Conservation (phyloP, 92 coral and sea anemone genomes). For the Parazoanthus darwini region DNA sequence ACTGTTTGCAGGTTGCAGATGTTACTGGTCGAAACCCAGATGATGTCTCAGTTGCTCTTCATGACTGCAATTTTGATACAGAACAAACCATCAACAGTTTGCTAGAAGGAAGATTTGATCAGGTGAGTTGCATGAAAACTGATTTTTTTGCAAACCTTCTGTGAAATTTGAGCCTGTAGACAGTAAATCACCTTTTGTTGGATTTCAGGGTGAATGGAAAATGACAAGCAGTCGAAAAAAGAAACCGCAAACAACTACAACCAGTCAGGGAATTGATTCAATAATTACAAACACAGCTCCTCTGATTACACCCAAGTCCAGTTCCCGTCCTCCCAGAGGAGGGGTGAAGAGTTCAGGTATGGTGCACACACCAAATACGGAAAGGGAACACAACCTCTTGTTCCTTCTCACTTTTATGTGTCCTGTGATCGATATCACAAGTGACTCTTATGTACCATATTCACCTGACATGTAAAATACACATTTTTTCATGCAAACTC, state of each 20-base stretch:
- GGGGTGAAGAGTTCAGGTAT: conserved; percentile 46
- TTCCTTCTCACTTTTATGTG: background rate
- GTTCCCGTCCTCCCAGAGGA: conserved; percentile 55
- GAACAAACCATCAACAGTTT: conserved; percentile 85
- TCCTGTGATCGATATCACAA: no score
- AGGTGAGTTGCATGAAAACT: conserved; percentile 53
- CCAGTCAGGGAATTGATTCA: conserved; percentile 71
- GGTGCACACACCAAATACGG: background rate
- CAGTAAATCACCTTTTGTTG: background rate
- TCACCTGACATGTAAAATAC: no score
- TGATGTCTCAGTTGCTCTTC: conserved; percentile 89
- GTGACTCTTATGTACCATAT: no score
- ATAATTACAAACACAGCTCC: conserved; percentile 61
- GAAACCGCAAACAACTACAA: conserved; percentile 75
- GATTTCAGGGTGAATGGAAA: conserved; percentile 91
- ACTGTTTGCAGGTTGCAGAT: conserved; percentile 74
- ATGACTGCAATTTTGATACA: conserved; percentile 89
- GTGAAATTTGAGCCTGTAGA: background rate
- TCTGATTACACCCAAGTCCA: conserved; percentile 26
- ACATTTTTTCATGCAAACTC: no score
- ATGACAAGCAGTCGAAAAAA: conserved; percentile 86
- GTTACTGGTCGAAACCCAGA: conserved; percentile 82
- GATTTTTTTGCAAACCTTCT: background rate
- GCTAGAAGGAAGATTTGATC: conserved; percentile 87
- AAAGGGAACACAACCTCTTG: background rate